Evolutionary conservation across 2,113 vertebrate species (phyloP).

Genomic region (Vidua chalybeata): DNA sequence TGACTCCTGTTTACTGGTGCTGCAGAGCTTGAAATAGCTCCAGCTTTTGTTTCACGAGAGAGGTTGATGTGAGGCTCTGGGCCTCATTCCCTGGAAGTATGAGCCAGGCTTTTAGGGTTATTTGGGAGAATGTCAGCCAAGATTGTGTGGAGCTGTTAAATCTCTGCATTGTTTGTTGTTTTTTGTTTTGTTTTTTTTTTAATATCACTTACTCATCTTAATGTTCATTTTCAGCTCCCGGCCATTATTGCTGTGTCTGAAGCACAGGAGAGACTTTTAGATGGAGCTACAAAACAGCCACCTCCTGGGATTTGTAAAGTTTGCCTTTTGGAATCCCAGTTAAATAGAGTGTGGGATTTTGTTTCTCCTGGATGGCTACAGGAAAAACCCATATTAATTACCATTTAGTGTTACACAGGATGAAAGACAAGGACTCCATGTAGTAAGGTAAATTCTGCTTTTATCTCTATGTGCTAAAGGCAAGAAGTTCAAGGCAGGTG

Average conservation of each 20-base stretch:
- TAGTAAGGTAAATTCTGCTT: background rate
- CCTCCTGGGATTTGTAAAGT: background rate
- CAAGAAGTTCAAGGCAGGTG: background rate
- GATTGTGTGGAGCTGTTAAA: background rate
- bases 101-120: background rate
- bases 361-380: background rate
- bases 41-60: background rate
- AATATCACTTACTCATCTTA: background rate
- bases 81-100: background rate
- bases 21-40: background rate
- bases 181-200: background rate
- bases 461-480: background rate
- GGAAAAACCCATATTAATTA: constrained; percentile 1
- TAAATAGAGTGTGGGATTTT: background rate
- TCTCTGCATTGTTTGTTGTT: background rate
- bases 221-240: background rate
- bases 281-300: background rate
- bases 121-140: background rate
- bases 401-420: background rate
- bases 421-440: background rate
- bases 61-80: background rate
- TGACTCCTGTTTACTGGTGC: background rate
- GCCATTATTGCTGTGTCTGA: background rate
- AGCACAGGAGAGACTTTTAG: background rate
- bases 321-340: background rate